These are phyloP conservation scores for Caenorhabditis sp. DNA, from an alignment of 2,888 invertebrate species.

Conservation along the genomic window DNA sequence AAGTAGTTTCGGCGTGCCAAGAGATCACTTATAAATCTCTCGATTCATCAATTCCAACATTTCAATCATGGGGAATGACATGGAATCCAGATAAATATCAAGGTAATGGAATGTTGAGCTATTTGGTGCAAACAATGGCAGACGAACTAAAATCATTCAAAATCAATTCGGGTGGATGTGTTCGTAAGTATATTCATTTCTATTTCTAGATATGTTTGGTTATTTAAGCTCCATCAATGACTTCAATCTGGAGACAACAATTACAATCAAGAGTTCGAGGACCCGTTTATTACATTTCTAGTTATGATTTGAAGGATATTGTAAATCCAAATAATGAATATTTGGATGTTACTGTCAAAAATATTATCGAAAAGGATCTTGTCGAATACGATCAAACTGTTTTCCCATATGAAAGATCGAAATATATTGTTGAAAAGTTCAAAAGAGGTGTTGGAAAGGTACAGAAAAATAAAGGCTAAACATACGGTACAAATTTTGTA, in stretches of 20 bases:
- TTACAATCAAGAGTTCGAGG: conserved; percentile 28
- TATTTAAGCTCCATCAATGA: conserved; percentile 12
- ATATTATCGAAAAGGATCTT: conserved; percentile 18
- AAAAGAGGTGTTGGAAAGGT: conserved; percentile 20
- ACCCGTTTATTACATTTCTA: conserved; percentile 20
- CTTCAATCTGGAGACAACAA: conserved; percentile 23
- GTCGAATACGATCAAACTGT: conserved; percentile 25
- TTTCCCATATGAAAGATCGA: conserved; percentile 28
- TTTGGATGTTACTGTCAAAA: conserved; percentile 18
- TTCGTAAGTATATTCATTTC: conserved; percentile 14
- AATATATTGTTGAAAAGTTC: conserved; percentile 24
- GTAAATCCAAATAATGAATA: conserved; percentile 24
- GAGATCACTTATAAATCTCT: conserved; percentile 28
- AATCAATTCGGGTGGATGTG: conserved; percentile 38
- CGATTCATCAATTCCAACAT: conserved; percentile 1
- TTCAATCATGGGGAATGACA: conserved; percentile 21
- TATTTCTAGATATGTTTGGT: neutral
- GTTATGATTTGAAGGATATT: conserved; percentile 16
- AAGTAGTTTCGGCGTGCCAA: conserved; percentile 20
- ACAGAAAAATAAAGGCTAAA: neutral
- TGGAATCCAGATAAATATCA: conserved; percentile 6
- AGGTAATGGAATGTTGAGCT: conserved; percentile 7
- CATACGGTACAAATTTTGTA: neutral
- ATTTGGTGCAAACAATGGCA: conserved; percentile 22
- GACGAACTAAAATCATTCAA: conserved; percentile 14